phyloP scores from a whole-genome alignment of 2,888 invertebrate genomes.

The Lasioglossum marginatum region DNA sequence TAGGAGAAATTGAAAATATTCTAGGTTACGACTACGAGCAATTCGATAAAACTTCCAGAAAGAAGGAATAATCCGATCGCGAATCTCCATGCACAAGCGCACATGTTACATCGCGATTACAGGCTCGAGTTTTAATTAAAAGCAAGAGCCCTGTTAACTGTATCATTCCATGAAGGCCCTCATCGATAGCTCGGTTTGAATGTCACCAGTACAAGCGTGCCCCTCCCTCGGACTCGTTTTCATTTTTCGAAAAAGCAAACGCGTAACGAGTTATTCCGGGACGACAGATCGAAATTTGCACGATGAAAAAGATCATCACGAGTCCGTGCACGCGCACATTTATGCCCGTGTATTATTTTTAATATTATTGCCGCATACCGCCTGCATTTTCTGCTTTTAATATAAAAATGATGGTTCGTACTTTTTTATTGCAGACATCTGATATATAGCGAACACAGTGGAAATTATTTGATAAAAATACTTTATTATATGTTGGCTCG shows the following conservation, averaged over 20 bases:
- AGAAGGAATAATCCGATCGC: neutral
- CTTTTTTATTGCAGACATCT: neutral
- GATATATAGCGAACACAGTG: neutral
- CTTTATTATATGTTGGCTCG: neutral
- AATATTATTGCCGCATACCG: slow-evolving; percentile 5
- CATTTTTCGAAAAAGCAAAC: neutral
- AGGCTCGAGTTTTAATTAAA: neutral
- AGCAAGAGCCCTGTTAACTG: neutral
- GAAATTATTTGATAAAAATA: neutral
- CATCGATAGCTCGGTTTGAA: neutral
- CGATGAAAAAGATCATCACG: slow-evolving; percentile 13
- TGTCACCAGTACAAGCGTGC: neutral
- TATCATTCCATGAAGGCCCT: neutral
- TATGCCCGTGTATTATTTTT: slow-evolving; percentile 26
- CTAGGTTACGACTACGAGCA: neutral
- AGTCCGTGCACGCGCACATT: neutral
- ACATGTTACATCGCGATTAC: neutral
- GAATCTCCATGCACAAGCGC: neutral
- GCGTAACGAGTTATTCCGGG: slow-evolving; percentile 7
- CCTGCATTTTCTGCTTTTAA: neutral
- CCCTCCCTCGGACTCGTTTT: neutral
- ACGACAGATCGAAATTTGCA: slow-evolving; percentile 31
- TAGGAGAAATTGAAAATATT: neutral
- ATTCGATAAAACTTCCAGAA: neutral
- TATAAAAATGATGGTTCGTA: neutral